Evolutionary conservation across 2,888 invertebrate species (phyloP), one percentile per base, ranked within the genome.

Genomic region (Drosophila macrospina): DNA sequence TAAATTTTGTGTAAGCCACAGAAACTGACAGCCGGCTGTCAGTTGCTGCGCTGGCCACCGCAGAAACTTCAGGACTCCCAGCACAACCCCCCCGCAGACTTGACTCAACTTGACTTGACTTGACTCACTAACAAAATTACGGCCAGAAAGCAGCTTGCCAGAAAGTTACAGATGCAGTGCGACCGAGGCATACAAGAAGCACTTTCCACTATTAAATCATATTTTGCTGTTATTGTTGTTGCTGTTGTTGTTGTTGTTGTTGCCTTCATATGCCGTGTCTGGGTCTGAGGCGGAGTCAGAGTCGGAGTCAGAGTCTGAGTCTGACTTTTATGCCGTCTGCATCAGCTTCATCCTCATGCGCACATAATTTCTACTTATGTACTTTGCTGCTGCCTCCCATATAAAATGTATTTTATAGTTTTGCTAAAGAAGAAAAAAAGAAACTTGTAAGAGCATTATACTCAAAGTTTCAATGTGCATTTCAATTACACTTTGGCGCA

Each of bases 401-500:
- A 80, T 69, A 80, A 84, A 80, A 80, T 74, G 77, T 74, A 72
- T 83, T 77, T 80, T 84, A 84, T 77, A 80, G 80, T 80, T 80
- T 69, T 74, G 62, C 68, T 48, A 51, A 68, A 60, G 52, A 64
- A 55, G 30, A 42, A 48, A 44, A 32, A 62, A 62, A 66, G n/a
- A n/a, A 80, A 73, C 69, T 74, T 83, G 78, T 83, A 80, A 80
- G 80, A 78, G 84, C 74, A 80, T 80, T 80, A 80, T 71, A 68
- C 84, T 84, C 77, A 80, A 80, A 80, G 78, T 84, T 80, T 80
- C 80, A 80, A 83, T 80, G 84, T 80, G 84, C 69, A 83, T 80
- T 80, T 80, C 80, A 80, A 80, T 80, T 80, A 80, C 80, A 83
- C 78, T 80, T 77, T 73, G 65, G 60, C 70, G 56, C 73, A 73